A percentile compares a stretch with the other conserved stretches of the same genome.
These are phyloP conservation scores for Nycteola revayana DNA, from an alignment of 2,888 invertebrate species.

Conservation along the genomic window DNA sequence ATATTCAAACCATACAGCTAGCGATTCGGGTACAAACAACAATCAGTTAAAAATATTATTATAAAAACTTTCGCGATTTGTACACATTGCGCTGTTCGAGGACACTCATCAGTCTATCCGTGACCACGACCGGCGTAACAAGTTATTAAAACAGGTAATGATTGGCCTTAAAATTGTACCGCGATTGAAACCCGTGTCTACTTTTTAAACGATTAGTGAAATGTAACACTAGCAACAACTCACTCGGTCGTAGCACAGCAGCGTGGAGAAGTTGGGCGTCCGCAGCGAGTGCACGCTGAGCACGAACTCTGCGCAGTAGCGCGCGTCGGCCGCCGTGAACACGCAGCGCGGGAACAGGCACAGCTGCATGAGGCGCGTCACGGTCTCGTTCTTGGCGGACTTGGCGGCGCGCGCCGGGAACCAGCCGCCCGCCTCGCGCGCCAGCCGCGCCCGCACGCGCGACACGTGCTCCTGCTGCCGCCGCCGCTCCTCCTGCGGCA, in stretches of 20 bases:
- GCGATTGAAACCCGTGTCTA: too few relatives aligned
- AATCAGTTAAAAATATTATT: too few relatives aligned
- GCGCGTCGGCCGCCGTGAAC: conserved; percentile 97
- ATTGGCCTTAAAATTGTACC: too few relatives aligned
- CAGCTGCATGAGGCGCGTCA: conserved; percentile 96
- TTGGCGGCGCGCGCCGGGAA: conserved; percentile 92
- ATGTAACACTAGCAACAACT: too few relatives aligned
- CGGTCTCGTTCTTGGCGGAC: conserved; percentile 97
- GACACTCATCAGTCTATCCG: too few relatives aligned
- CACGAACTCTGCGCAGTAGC: conserved; percentile 98
- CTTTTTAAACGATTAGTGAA: too few relatives aligned
- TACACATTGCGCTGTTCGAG: too few relatives aligned
- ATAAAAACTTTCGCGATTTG: too few relatives aligned
- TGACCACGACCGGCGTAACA: too few relatives aligned
- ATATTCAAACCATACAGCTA: too few relatives aligned
- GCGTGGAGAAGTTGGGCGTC: conserved; percentile 98
- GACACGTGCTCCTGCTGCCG: conserved; percentile 97
- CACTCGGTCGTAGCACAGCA: conserved; percentile 98
- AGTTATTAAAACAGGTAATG: too few relatives aligned
- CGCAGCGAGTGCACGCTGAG: conserved; percentile 96
- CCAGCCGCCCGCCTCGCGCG: conserved; percentile 92
- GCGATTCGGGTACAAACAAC: too few relatives aligned
- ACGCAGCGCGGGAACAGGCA: conserved; percentile 98
- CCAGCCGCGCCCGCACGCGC: conserved; percentile 87
- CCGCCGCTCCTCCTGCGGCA: conserved; percentile 96